These are phyloP conservation scores for Porites divaricata DNA, from an alignment of 92 coral and sea anemone genomes.

Conservation along the genomic window DNA sequence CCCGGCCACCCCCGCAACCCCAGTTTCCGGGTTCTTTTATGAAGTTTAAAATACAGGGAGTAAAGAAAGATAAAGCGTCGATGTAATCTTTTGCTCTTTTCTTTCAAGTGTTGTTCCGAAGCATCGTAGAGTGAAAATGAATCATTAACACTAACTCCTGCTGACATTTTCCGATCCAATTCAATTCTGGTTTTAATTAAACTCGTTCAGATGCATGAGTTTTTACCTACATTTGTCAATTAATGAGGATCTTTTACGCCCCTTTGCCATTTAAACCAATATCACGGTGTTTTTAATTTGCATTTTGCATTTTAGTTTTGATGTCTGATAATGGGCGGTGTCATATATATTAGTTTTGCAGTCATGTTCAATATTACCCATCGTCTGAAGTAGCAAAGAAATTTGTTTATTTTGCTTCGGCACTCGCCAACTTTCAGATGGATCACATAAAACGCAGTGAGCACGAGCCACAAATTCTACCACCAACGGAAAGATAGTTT, in stretches of 20 bases:
- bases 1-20: too few relatives aligned
- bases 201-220: background rate
- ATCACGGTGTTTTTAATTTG: background rate
- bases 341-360: background rate
- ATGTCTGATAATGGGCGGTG: background rate
- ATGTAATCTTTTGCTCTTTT: background rate
- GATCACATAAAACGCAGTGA: too few relatives aligned
- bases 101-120: background rate
- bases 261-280: background rate
- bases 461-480: too few relatives aligned
- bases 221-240: background rate
- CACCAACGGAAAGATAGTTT: too few relatives aligned
- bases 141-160: background rate
- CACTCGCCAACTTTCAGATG: too few relatives aligned
- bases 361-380: too few relatives aligned
- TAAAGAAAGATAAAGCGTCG: background rate
- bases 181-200: background rate
- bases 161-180: constrained; percentile 2
- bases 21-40: background rate
- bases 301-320: too few relatives aligned
- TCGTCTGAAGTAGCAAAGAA: too few relatives aligned
- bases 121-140: background rate
- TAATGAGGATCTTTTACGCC: background rate
- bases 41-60: background rate
- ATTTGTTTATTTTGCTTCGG: too few relatives aligned